A percentile compares a stretch with the other conserved stretches of the same genome.
Evolutionary conservation across 1,140 invertebrate genomes (phyloP).

Genomic region (Solenopsis invicta): DNA sequence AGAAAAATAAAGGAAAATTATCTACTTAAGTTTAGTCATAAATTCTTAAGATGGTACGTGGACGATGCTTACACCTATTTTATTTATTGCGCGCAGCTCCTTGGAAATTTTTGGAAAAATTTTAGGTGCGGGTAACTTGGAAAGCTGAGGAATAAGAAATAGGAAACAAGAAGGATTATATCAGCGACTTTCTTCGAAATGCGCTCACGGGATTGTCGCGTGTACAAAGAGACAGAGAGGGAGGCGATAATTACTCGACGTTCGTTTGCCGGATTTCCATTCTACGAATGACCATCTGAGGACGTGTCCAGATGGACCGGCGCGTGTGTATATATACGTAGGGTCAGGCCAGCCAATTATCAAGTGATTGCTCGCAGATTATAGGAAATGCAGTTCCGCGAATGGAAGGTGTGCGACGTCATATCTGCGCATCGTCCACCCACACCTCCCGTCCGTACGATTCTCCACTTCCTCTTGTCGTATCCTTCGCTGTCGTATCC

Average conservation of each 20-base stretch:
- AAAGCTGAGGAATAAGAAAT: not conserved
- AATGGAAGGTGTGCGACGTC: constrained; percentile 69
- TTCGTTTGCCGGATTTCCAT: constrained; percentile 66
- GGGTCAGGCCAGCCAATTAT: constrained; percentile 75
- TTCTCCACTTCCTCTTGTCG: constrained; percentile 73
- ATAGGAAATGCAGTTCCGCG: constrained; percentile 81
- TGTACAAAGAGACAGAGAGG: constrained; percentile 24
- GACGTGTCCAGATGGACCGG: constrained; percentile 60
- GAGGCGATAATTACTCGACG: constrained; percentile 56
- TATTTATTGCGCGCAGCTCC: too few species aligned
- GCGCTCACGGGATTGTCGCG: not conserved
- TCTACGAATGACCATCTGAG: constrained; percentile 71
- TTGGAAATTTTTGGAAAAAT: not conserved
- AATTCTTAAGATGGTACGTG: too few species aligned
- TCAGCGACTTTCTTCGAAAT: not conserved
- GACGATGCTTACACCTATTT: too few species aligned
- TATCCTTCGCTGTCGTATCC: constrained; percentile 75
- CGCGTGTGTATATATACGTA: constrained; percentile 63
- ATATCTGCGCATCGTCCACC: constrained; percentile 57
- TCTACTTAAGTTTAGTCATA: too few species aligned
- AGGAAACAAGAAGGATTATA: not conserved
- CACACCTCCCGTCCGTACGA: constrained; percentile 43
- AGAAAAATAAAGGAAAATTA: too few species aligned
- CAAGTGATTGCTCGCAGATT: constrained; percentile 81
- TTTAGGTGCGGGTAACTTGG: not conserved